Evolutionary conservation across 2,888 invertebrate genomes (phyloP), one percentile per base, ranked within the genome.

Genomic region (Coleophora deauratella): DNA sequence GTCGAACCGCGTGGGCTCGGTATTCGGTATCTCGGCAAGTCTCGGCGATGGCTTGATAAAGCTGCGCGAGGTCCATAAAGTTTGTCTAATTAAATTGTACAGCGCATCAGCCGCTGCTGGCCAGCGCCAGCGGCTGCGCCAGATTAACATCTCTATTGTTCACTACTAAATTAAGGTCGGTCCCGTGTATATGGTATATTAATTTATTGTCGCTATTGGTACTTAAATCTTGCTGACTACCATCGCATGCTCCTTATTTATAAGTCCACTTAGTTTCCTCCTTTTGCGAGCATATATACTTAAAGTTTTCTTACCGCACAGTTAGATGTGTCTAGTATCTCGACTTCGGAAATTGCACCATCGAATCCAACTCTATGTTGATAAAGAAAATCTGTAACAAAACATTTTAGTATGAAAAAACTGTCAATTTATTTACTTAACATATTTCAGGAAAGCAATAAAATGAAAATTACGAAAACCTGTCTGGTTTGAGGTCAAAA

Each of bases 321-420:
- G 86, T 91, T 92, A 57, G 92, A 93, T 56, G 92, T 93, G 80
- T 92, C 93, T 78, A 91, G 85, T 75, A 91, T 92, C 87, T 92
- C 93, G 59, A 92, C 91, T 80, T 93, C 93, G 48, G 92, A 92
- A 54, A 90, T 89, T 52, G 90, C 91, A 63, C 90, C 92, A 72
- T 93, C 93, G 74, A 93, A 92, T 51, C 91, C 91, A 57, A 92
- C 91, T 73, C 90, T 89, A 72, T 93, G 93, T 63, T 91, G 89
- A 80, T 93, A 93, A 54, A 92, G 89, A 72, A 92, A 92, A 89
- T 93, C 93, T 92, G 90, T 56, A 90, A 91, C 75, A 82, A 76
- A 73, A 71, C 51, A 44, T 46, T 39, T 45, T 43, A 49, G 44
- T 45, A n/a, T n/a, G n/a, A n/a, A n/a, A n/a, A n/a, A n/a, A n/a